Conservation (phyloP, 2,113 vertebrate genomes). For the Blennius ocellaris region DNA sequence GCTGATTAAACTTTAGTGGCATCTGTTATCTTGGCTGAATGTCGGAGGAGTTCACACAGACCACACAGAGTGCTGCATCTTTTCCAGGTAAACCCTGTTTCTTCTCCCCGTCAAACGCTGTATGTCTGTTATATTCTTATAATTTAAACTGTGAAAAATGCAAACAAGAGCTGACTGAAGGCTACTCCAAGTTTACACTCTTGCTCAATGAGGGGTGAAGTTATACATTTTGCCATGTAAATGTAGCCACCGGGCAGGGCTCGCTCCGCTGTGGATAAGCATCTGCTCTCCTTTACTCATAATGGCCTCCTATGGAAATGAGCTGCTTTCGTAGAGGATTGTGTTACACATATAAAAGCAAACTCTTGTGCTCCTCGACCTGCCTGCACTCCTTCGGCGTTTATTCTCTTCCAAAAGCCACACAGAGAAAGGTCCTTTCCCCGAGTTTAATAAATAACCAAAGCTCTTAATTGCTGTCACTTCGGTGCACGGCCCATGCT, state of each 20-base stretch:
- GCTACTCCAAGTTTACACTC: constrained; percentile 55
- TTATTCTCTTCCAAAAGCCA: constrained; percentile 38
- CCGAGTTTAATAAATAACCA: constrained; percentile 69
- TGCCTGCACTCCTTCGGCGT: constrained; percentile 24
- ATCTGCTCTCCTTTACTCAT: constrained; percentile 19
- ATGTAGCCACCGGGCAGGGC: constrained; percentile 31
- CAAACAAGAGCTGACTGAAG: constrained; percentile 43
- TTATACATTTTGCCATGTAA: constrained; percentile 47
- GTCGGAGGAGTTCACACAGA: not conserved
- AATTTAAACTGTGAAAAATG: constrained; percentile 31
- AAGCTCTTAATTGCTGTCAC: constrained; percentile 65
- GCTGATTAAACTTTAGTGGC: constrained; percentile 27
- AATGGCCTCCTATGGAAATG: constrained; percentile 61
- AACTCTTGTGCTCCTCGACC: constrained; percentile 50
- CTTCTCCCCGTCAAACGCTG: constrained; percentile 9
- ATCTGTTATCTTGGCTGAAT: constrained; percentile 18
- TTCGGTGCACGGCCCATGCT: constrained; percentile 27
- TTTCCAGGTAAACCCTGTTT: not conserved
- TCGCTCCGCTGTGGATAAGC: constrained; percentile 32
- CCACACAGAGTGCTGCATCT: constrained; percentile 41
- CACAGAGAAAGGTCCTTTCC: constrained; percentile 26
- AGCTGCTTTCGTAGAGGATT: constrained; percentile 54
- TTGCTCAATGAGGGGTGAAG: constrained; percentile 68
- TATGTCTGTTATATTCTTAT: constrained; percentile 3
- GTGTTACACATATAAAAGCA: constrained; percentile 57